phyloP scores from a whole-genome alignment of 2,113 vertebrate genomes.

The Macaca mulatta region DNA sequence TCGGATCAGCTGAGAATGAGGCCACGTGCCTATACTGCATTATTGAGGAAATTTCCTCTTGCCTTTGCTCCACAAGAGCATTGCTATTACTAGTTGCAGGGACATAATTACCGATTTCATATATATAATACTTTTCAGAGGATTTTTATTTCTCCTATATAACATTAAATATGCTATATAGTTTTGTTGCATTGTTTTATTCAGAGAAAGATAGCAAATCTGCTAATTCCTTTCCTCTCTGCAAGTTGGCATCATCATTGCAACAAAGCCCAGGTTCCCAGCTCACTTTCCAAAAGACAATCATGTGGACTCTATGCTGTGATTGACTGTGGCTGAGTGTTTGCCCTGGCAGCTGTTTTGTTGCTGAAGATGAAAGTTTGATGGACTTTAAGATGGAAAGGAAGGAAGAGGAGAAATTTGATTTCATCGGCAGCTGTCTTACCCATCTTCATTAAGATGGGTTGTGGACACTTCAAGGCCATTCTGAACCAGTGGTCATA shows the following conservation, averaged over 20 bases:
- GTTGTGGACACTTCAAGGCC: slow-evolving; percentile 50
- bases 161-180: neutral
- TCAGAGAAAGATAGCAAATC: neutral
- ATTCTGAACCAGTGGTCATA: slow-evolving; percentile 64
- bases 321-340: slow-evolving; percentile 28
- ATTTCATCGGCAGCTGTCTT: slow-evolving; percentile 67
- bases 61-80: neutral
- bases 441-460: slow-evolving; percentile 66
- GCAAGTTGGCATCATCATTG: neutral
- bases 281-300: neutral
- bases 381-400: slow-evolving; percentile 58
- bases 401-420: slow-evolving; percentile 60
- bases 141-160: slow-evolving; percentile 2
- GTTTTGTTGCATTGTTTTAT: neutral
- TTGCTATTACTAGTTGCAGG: neutral
- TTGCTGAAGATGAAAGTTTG: slow-evolving; percentile 58
- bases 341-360: slow-evolving; percentile 39
- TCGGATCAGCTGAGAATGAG: neutral
- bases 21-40: neutral
- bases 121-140: neutral
- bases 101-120: neutral
- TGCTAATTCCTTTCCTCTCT: neutral
- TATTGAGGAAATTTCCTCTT: neutral
- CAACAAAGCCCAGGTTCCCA: neutral
- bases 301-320: rapidly evolving